Percentiles rank a stretch among this genome's conserved stretches.
Evolutionary conservation across 2,888 invertebrate genomes (phyloP).

Genomic region (Gnatocerus cornutus): DNA sequence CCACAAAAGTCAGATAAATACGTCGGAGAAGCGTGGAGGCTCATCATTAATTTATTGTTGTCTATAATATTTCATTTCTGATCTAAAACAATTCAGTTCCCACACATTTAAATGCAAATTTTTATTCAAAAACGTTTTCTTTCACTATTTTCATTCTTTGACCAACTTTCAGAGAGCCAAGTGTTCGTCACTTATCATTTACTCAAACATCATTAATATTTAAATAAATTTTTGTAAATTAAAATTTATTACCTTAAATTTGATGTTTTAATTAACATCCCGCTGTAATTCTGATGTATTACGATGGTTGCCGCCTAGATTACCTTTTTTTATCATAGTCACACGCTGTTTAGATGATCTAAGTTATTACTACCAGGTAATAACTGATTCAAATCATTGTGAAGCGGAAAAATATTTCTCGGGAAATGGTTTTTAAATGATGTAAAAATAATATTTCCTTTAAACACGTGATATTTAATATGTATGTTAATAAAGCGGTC

Average conservation of each 20-base stretch:
- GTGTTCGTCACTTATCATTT: conserved; percentile 1
- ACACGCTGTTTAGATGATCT: conserved; percentile 9
- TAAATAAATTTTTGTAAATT: conserved; percentile 10
- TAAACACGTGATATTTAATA: conserved; percentile 1
- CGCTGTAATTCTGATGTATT: conserved; percentile 6
- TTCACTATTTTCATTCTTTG: background rate
- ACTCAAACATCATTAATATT: conserved; percentile 7
- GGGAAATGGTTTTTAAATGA: background rate
- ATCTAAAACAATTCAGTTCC: conserved; percentile 24
- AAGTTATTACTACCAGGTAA: conserved; percentile 5
- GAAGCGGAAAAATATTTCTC: background rate
- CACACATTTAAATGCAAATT: conserved; percentile 17
- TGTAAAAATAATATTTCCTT: background rate
- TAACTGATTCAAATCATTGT: conserved; percentile 1
- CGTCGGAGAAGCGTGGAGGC: background rate
- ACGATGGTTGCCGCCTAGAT: background rate
- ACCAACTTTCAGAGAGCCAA: background rate
- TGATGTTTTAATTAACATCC: conserved; percentile 16
- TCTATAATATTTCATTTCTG: conserved; percentile 28
- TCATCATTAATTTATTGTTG: conserved; percentile 34
- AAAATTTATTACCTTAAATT: conserved; percentile 7
- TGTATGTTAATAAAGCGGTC: background rate
- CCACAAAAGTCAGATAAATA: conserved; percentile 33
- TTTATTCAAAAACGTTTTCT: conserved; percentile 6
- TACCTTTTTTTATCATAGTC: background rate